phyloP scores from a whole-genome alignment of 53 echinoderm and acorn worm species.

The Temnopleurus reevesii region DNA sequence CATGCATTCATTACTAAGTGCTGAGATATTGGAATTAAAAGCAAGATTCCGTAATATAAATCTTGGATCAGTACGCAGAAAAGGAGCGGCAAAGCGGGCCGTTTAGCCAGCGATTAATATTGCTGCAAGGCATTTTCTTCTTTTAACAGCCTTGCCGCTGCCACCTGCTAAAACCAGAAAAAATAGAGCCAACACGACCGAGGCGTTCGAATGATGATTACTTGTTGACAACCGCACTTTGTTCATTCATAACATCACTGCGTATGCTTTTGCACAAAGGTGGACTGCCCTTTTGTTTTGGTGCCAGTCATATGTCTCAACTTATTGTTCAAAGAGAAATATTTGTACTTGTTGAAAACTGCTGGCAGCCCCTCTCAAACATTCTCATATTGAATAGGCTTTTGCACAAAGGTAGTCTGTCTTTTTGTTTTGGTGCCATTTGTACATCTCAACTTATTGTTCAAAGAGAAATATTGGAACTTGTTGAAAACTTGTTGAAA shows the following conservation, averaged over 20 bases:
- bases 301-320: not conserved
- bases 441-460: not conserved
- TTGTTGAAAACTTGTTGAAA: conserved; percentile 5
- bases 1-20: conserved; percentile 38
- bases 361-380: not conserved
- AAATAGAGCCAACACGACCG: not conserved
- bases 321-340: too few species aligned
- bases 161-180: conserved; percentile 11
- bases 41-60: not conserved
- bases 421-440: not conserved
- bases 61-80: too few species aligned
- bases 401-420: not conserved
- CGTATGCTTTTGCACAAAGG: not conserved
- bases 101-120: conserved; percentile 38
- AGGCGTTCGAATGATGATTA: conserved; percentile 30
- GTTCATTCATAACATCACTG: not conserved
- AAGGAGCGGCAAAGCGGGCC: not conserved
- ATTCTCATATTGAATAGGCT: not conserved
- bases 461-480: too few species aligned
- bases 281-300: not conserved
- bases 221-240: conserved; percentile 22
- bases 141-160: not conserved
- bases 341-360: conserved; percentile 51
- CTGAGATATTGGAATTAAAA: conserved; percentile 19
- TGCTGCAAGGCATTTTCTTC: conserved; percentile 27